Evolutionary conservation across 2,888 invertebrate species (phyloP), one percentile per base, ranked within the genome.

Genomic region (Rotaria socialis): DNA sequence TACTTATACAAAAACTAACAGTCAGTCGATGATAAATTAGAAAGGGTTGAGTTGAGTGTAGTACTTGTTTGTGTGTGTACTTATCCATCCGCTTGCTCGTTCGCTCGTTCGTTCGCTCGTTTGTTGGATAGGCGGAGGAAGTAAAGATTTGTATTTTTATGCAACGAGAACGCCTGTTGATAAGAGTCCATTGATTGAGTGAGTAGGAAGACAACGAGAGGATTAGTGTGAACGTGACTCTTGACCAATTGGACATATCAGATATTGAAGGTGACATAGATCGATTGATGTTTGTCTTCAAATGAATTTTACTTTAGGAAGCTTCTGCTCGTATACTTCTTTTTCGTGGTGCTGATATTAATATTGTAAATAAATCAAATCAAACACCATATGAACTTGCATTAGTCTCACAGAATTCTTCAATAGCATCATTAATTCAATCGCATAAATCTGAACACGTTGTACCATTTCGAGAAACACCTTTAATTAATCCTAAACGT

Each of bases 301-400:
- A 52, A 52, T 11, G 14, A 52, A 14, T 8, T 55, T 19, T 55
- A 0, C 22, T 47, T n/a, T n/a, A 80, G 80, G 96, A 90, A 89
- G 85, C 84, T 85, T 87, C 85, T 58, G 96, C 96, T 87, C 93
- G 97, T 88, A 95, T 97, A 91, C 93, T 99, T 89, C 94, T 99
- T 88, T 97, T 98, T 92, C 94, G 98, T 88, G 97, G 97, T 86
- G 96, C 96, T 89, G 96, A 97, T 91, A 95, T 95, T 89, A 95
- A 95, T 90, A 95, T 96, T 86, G 93, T 96, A 87, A 99, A 99
- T 93, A 97, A 94, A 92, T 96, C 97, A 90, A 96, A 96, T 92
- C 98, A 99, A 92, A 96, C 96, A 87, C 96, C 99, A 84, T 96
- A 96, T 92, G 97, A 98, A 93, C 96, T 96, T 88, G 97, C 98